Evolutionary conservation across 1,140 invertebrate genomes (phyloP), one percentile per base, ranked within the genome.

Genomic region (Sarcophaga peregrina): DNA sequence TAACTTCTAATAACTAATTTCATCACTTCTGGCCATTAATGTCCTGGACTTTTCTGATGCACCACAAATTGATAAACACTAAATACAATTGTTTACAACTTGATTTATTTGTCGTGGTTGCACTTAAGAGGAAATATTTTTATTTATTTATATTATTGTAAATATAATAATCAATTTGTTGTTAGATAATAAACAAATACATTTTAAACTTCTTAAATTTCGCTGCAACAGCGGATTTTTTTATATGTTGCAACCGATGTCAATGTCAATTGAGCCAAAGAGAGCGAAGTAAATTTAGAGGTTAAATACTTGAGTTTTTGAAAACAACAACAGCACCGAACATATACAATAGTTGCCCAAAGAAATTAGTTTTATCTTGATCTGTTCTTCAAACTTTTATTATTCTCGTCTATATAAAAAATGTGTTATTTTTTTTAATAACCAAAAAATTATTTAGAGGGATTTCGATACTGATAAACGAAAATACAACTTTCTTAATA

Each of bases 111-210:
- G 4, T 37, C 4, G 25, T 37, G 25, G 1, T 58, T 58, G 13
- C 54, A 7, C 54, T 58, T 58, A 58, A n/a, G 54, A 58, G n/a
- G 7, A 58, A 58, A 13, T 58, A 58, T 58, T 58, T n/a, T 15
- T 58, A 58, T 13, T 58, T 58, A n/a, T 58, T 37, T 37, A 13
- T 58, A 58, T 58, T 58, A 58, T 37, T 37, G 25, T 37, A 37
- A 37, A 37, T 37, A 37, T 37, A 37, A 4, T 2, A 37, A 37
- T 58, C 11, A 58, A 58, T 58, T 58, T 58, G 52, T 58, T 58
- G 54, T 58, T 58, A 58, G 54, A n/a, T 58, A 58, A 58, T 58
- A 58, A 58, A 58, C 54, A 58, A 58, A 15, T 58, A n/a, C 54
- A n/a, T 58, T 58, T 15, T 58, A n/a, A n/a, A 58, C n/a, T 58